Evolutionary conservation across 2,888 invertebrate genomes (phyloP).

Genomic region (Drosophila meridionalis): DNA sequence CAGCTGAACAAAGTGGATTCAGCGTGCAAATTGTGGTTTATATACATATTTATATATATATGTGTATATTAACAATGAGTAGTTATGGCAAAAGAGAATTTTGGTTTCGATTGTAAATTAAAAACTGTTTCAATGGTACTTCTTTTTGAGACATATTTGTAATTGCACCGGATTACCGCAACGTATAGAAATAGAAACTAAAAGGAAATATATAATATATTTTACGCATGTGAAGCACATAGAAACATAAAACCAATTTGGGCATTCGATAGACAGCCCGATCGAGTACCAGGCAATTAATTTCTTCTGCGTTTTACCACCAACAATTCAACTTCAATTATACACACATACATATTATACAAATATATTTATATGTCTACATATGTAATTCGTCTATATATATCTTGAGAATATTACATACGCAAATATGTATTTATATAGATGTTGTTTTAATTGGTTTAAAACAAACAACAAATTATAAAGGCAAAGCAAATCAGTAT

Average conservation of each 20-base stretch:
- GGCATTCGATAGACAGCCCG: slow-evolving; percentile 28
- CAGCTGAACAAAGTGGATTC: neutral
- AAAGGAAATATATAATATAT: slow-evolving; percentile 21
- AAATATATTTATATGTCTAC: slow-evolving; percentile 38
- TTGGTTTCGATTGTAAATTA: slow-evolving; percentile 76
- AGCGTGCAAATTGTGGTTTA: slow-evolving; percentile 22
- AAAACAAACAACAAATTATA: slow-evolving; percentile 30
- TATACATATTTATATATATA: slow-evolving; percentile 19
- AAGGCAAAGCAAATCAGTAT: slow-evolving; percentile 27
- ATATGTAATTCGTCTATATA: slow-evolving; percentile 29
- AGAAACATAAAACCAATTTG: slow-evolving; percentile 10
- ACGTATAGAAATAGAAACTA: slow-evolving; percentile 21
- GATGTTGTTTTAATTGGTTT: slow-evolving; percentile 50
- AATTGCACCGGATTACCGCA: slow-evolving; percentile 22
- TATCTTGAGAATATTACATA: slow-evolving; percentile 34
- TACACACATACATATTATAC: slow-evolving; percentile 23
- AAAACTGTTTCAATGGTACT: slow-evolving; percentile 30
- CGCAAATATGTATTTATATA: slow-evolving; percentile 41
- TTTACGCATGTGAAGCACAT: slow-evolving; percentile 9
- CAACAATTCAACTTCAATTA: slow-evolving; percentile 42
- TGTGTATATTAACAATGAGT: slow-evolving; percentile 20
- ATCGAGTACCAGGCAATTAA: slow-evolving; percentile 24
- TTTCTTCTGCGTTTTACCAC: slow-evolving; percentile 45
- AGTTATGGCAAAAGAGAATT: slow-evolving; percentile 33
- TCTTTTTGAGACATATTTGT: slow-evolving; percentile 14